Conservation (phyloP, 2,888 invertebrate species). For the Meganola albula region DNA sequence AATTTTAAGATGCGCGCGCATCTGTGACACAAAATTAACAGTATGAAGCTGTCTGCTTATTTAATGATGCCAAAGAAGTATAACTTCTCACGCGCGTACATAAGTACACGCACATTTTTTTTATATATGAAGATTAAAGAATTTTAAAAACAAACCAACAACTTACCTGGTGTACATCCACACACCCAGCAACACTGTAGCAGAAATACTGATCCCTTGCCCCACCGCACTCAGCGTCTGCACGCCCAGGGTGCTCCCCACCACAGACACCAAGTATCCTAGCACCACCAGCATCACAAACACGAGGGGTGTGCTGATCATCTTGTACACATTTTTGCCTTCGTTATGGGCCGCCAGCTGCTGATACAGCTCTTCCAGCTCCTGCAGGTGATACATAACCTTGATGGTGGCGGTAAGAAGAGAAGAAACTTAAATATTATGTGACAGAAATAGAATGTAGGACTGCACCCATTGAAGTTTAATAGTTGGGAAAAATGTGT, state of each 20-base stretch:
- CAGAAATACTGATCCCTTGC: constrained; percentile 84
- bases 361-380: constrained; percentile 87
- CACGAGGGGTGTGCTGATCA: constrained; percentile 94
- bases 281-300: constrained; percentile 89
- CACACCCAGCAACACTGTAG: constrained; percentile 84
- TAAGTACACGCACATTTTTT: no score
- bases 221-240: constrained; percentile 87
- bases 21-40: no score
- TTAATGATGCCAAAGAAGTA: no score
- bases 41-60: no score
- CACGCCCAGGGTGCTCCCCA: constrained; percentile 86
- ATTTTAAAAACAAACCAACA: not conserved
- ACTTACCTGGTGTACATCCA: constrained; percentile 92
- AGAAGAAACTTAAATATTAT: no score
- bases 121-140: no score
- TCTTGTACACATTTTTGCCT: constrained; percentile 97
- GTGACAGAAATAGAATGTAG: no score
- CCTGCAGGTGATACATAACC: constrained; percentile 67
- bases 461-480: no score
- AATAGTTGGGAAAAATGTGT: no score
- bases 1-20: no score
- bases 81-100: no score
- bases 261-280: constrained; percentile 88
- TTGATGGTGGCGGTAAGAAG: not conserved
- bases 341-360: constrained; percentile 95